Evolutionary conservation across 1,140 invertebrate species (phyloP), one percentile per base, ranked within the genome.

Genomic region (Agrypnia vestita): DNA sequence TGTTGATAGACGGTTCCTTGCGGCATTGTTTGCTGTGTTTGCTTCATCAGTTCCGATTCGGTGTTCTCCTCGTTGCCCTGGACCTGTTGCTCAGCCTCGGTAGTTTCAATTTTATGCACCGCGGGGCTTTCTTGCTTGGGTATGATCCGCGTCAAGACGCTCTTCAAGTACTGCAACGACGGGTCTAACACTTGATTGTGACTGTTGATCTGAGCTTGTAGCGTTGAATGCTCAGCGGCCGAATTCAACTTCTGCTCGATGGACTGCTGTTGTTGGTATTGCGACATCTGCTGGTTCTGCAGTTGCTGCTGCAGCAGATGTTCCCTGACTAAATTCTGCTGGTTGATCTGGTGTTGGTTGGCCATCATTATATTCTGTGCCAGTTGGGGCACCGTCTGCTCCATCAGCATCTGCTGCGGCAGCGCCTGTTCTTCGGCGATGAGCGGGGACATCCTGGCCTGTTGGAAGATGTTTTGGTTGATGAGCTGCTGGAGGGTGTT

Each of bases 311-410:
- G 85, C 25, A 82, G 69, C 7, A 82, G 25, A 61, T 80, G 76
- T 67, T 80, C 79, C 53, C 75, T 80, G 73, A 82, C 67, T 75
- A 87, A 86, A 88, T 86, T 88, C 13, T 87, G 79, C 35, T 89
- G 88, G 73, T 82, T 81, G 61, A 81, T 84, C 61, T 86, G 89
- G 0, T 85, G 84, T 62, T 89, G 87, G 35, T 84, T 80, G 25
- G 87, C 86, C 64, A 88, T 86, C 15, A 87, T 84, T 59, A 88
- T 86, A 43, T 89, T 88, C 79, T 89, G 90, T 10, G 89, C 88
- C 9, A 89, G 90, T 73, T 91, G 91, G 13, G 91, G 87, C 84
- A 92, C 91, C 85, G 87, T 84, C 53, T 91, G 91, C 15, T 85
- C 82, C 69, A 87, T 87, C 6, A 90, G 85, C 19, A 86, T 86